Base-by-base conservation (phyloP, 2,888 invertebrate genomes). In the Diaprepes abbreviatus region DNA sequence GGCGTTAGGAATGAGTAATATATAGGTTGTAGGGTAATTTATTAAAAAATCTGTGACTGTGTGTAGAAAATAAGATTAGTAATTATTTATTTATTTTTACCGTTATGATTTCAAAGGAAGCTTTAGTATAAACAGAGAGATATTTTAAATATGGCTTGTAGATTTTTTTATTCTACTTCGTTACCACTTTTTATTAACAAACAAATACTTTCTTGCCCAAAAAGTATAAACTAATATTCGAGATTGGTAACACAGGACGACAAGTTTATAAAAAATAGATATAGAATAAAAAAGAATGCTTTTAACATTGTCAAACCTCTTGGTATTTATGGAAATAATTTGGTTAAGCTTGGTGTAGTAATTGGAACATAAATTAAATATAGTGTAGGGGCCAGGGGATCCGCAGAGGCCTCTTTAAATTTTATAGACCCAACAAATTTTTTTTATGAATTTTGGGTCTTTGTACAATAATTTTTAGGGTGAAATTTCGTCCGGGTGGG, bases 1-100 rank as follows among this genome's bases (percentile, higher is more conserved):
- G 33, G 36, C 36, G 31, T 28, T 43, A 38, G 24, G 14, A n/a
- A 24, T 16, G n/a, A 38, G 7, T 35, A 31, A 52, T 36, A 24
- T 14, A 40, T 10, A 5, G 24, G n/a, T 33, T 17, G 4, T 40
- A 14, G 28, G 21, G 70, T 72, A 70, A 50, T 14, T 50, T 50
- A 14, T 14, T 24, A n/a, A 28, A 50, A 50, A 31, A 16, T 9
- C 48, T 50, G 48, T 50, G 48, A 50, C 48, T 50, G 48, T 50
- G 28, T 50, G 48, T 50, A 50, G 48, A 50, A 50, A 28, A 6
- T 50, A 50, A 50, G 48, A 14, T 28, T 48, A 16, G 31, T 28
- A 28, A n/a, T 50, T 50, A 50, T 31, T 9, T 31, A 50, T 28
- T 50, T 50, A 16, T 50, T 50, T 14, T n/a, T 28, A 50, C 38